Percentiles rank a stretch among this genome's conserved stretches.
These are phyloP conservation scores for Tetraneura akinire DNA, from an alignment of 1,140 invertebrate genomes.

Conservation along the genomic window DNA sequence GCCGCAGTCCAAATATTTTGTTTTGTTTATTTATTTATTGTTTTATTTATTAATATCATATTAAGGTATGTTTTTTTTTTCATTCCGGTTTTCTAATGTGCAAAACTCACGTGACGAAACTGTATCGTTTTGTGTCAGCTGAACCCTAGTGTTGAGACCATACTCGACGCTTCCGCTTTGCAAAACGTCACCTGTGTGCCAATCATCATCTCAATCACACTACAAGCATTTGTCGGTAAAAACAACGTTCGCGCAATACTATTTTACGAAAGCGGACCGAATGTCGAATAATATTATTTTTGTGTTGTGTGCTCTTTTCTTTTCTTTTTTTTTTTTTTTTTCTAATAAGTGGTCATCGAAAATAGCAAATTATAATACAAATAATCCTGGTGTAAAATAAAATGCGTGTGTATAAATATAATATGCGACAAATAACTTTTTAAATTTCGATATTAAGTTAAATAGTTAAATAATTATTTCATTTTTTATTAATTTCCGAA, in stretches of 20 bases:
- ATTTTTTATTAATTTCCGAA: too few relatives aligned
- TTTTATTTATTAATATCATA: too few relatives aligned
- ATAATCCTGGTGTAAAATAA: too few relatives aligned
- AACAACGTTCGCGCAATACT: constrained; percentile 20
- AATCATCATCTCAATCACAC: constrained; percentile 50
- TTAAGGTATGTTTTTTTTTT: too few relatives aligned
- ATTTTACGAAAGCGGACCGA: constrained; percentile 1
- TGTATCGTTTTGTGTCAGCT: constrained; percentile 35
- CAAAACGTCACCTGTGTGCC: constrained; percentile 50
- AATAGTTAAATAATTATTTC: not conserved
- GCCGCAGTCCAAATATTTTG: constrained; percentile 20
- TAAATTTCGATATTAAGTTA: not conserved
- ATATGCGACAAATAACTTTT: too few relatives aligned
- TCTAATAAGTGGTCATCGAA: too few relatives aligned
- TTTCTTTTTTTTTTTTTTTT: too few relatives aligned
- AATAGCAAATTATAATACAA: too few relatives aligned
- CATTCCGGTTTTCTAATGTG: not conserved
- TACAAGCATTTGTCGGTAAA: constrained; percentile 46
- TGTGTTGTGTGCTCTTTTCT: not conserved
- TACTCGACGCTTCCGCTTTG: constrained; percentile 50
- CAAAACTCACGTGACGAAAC: constrained; percentile 47
- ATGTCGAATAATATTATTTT: constrained; percentile 6
- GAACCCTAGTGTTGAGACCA: constrained; percentile 43
- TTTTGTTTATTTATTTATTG: constrained; percentile 13
- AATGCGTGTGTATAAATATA: too few relatives aligned